phyloP scores from a whole-genome alignment of 2,888 invertebrate genomes.

The Nasonovia ribisnigri region DNA sequence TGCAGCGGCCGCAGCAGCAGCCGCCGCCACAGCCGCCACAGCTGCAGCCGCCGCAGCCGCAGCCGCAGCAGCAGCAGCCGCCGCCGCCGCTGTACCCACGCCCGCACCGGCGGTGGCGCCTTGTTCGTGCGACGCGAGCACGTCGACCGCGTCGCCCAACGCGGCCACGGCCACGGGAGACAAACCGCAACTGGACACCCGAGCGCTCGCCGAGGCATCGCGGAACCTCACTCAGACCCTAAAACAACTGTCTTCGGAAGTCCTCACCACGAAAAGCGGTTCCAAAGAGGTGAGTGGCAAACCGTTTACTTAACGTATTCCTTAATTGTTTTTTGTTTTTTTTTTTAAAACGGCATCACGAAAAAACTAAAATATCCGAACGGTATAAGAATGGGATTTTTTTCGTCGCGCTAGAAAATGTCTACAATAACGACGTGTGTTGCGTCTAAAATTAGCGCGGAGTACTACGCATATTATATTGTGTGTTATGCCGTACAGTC shows the following conservation, averaged over 20 bases:
- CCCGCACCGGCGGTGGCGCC: conserved; percentile 45
- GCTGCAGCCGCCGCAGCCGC: conserved; percentile 51
- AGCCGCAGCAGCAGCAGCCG: conserved; percentile 41
- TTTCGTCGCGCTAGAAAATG: not conserved
- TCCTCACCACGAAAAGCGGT: conserved; percentile 75
- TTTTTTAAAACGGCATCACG: not conserved
- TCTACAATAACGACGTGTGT: not conserved
- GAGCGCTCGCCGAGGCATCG: conserved; percentile 88
- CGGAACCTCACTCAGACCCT: conserved; percentile 92
- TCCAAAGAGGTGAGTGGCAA: conserved; percentile 67
- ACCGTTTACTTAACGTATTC: not conserved
- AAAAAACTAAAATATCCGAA: not conserved
- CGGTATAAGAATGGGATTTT: not conserved
- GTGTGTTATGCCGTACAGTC: not conserved
- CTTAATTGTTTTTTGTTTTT: not conserved
- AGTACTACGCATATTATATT: not conserved
- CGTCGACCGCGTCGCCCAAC: conserved; percentile 59
- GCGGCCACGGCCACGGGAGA: conserved; percentile 66
- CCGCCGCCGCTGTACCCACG: not conserved
- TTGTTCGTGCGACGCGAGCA: conserved; percentile 60
- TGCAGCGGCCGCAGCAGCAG: conserved; percentile 69
- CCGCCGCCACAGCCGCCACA: conserved; percentile 67
- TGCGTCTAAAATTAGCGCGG: not conserved
- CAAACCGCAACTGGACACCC: conserved; percentile 75
- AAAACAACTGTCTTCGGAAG: conserved; percentile 90